These are phyloP conservation scores for Lepidocyrtoides sp. DNA, from an alignment of 2,888 invertebrate species.

Conservation along the genomic window DNA sequence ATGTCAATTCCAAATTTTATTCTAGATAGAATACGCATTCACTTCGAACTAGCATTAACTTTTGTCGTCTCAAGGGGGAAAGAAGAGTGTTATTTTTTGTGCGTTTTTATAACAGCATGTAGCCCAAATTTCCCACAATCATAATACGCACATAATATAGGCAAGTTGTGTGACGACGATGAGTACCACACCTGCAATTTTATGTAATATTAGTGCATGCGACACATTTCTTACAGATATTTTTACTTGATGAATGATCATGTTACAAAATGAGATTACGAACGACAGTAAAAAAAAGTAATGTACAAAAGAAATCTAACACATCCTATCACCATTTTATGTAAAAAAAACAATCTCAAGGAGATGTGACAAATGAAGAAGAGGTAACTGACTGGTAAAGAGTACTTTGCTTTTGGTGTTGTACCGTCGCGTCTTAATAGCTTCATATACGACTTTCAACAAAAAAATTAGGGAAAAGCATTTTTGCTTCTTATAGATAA, in stretches of 20 bases:
- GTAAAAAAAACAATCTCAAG: slow-evolving; percentile 59
- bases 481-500: slow-evolving; percentile 12
- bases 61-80: background rate
- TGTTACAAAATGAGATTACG: slow-evolving; percentile 56
- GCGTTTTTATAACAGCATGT: background rate
- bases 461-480: slow-evolving; percentile 48
- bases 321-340: background rate
- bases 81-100: slow-evolving; percentile 18
- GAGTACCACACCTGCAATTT: slow-evolving; percentile 62
- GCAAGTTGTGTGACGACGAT: slow-evolving; percentile 13
- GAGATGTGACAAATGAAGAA: slow-evolving; percentile 56
- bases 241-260: slow-evolving; percentile 46
- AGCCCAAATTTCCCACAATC: slow-evolving; percentile 22
- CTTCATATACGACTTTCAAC: background rate
- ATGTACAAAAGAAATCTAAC: no score
- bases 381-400: slow-evolving; percentile 41
- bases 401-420: slow-evolving; percentile 34
- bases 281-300: slow-evolving; percentile 11
- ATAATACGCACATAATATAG: background rate
- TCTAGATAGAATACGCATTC: background rate
- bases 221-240: slow-evolving; percentile 60
- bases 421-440: slow-evolving; percentile 2
- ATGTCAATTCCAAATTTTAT: background rate
- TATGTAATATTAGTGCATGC: slow-evolving; percentile 70
- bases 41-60: background rate